phyloP scores from a whole-genome alignment of 2,888 invertebrate genomes.

The Empis livida region DNA sequence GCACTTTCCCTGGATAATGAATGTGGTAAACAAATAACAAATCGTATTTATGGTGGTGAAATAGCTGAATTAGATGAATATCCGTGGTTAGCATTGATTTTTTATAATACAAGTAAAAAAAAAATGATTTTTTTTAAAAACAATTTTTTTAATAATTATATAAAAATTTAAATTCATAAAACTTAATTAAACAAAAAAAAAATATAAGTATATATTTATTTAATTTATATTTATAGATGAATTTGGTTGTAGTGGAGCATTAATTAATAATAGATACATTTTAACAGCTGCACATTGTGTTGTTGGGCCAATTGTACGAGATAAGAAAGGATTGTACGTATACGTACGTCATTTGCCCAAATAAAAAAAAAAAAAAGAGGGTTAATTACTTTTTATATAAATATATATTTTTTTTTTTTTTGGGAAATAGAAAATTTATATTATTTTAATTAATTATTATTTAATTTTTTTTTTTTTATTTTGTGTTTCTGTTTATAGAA shows the following conservation, averaged over 20 bases:
- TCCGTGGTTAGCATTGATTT: slow-evolving; percentile 48
- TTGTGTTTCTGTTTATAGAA: slow-evolving; percentile 15
- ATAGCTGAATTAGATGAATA: slow-evolving; percentile 50
- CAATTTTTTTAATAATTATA: too few relatives aligned
- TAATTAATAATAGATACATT: slow-evolving; percentile 44
- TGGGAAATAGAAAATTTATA: too few relatives aligned
- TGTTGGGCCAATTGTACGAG: slow-evolving; percentile 36
- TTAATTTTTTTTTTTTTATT: neutral
- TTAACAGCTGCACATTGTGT: slow-evolving; percentile 53
- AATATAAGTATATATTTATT: neutral
- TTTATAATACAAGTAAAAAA: slow-evolving; percentile 40
- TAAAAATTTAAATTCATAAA: too few relatives aligned
- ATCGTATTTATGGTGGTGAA: slow-evolving; percentile 48
- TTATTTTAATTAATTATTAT: too few relatives aligned
- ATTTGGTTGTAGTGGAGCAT: slow-evolving; percentile 48
- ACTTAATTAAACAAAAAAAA: neutral
- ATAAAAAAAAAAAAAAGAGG: too few relatives aligned
- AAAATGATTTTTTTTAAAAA: too few relatives aligned
- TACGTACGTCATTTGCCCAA: neutral
- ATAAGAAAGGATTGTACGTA: slow-evolving; percentile 44
- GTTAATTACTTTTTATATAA: neutral
- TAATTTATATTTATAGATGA: slow-evolving; percentile 25
- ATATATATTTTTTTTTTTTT: neutral
- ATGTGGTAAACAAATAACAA: slow-evolving; percentile 45
- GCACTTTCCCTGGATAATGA: slow-evolving; percentile 24